Evolutionary conservation across 2,113 vertebrate genomes (phyloP), one percentile per base, ranked within the genome.

Genomic region (Dicaeum eximium): DNA sequence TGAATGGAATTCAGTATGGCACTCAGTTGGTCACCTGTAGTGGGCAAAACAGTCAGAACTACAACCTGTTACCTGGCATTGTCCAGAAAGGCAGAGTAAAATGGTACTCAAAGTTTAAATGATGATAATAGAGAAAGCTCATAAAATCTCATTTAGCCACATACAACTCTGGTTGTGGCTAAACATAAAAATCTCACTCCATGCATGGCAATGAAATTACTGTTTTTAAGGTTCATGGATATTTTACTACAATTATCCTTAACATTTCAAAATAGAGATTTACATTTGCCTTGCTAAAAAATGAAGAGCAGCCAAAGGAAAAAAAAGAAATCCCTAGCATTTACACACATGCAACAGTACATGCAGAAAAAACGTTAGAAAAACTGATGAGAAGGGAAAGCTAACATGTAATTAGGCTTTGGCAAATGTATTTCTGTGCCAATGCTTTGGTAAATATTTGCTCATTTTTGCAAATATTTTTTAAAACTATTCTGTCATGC

Each of bases 1-100:
- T 99, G 99, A 99, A 99, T 98, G 98, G 99, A 98, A 99, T 99
- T 99, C 99, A 99, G 98, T 99, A 99, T 99, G 99, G 99, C 99
- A 98, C 99, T 99, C 99, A 99, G 98, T 97, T 99, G 99, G 98
- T 99, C 99, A 99, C 99, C 99, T 99, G 99, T 98, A 99, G 99
- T 97, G 98, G 98, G 99, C 97, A 99, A 99, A 99, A 99, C 98
- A 99, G 98, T 99, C 98, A 99, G 98, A 98, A 99, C 99, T 99
- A 98, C 98, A 99, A 98, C 98, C 98, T 98, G 98, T 98, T 98
- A 98, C 98, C 98, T 97, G 96, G 97, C 98, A 96, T 97, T 95
- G 95, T 97, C 91, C 92, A 95, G 78, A 97, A 94, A 97, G 85
- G 73, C 91, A 97, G 90, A 96, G 80, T 94, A 88, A 93, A 97